A percentile compares a stretch with the other conserved stretches of the same genome.
Conservation (phyloP, 2,888 invertebrate genomes). For the Hedychridium roseum region DNA sequence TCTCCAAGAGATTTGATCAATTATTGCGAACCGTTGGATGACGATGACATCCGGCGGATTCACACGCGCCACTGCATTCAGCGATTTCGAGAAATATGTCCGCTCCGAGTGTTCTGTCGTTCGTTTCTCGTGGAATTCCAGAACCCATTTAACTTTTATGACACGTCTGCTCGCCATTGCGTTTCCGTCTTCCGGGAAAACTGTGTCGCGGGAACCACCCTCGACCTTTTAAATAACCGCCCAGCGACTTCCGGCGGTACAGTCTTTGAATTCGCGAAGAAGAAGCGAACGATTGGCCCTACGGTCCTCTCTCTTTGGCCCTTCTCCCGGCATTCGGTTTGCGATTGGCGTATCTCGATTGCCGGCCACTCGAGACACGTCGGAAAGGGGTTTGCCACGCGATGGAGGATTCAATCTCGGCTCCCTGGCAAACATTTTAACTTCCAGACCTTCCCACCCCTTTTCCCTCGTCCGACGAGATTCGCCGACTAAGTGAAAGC, state of each 20-base stretch:
- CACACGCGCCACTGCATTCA: too few relatives aligned
- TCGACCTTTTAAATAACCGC: slow-evolving; percentile 19
- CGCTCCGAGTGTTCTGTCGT: too few relatives aligned
- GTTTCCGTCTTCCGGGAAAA: not conserved
- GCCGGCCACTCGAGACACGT: slow-evolving; percentile 12
- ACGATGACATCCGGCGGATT: too few relatives aligned
- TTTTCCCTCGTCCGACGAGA: slow-evolving; percentile 18
- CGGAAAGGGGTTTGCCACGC: slow-evolving; percentile 13
- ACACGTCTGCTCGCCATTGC: too few relatives aligned
- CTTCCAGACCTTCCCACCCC: slow-evolving; percentile 27
- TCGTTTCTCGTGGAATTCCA: slow-evolving; percentile 7
- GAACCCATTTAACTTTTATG: slow-evolving; percentile 43
- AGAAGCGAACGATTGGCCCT: slow-evolving; percentile 4
- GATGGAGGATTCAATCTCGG: slow-evolving; percentile 54
- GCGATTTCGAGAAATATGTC: too few relatives aligned
- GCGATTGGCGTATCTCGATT: slow-evolving; percentile 12
- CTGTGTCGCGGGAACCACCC: slow-evolving; percentile 20
- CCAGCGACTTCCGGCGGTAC: slow-evolving; percentile 18
- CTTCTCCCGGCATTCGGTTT: slow-evolving; percentile 6
- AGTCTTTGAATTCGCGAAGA: too few relatives aligned
- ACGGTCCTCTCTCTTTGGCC: slow-evolving; percentile 5
- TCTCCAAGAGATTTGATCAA: too few relatives aligned
- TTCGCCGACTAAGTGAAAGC: slow-evolving; percentile 9
- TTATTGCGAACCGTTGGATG: too few relatives aligned
- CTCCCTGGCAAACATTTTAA: slow-evolving; percentile 49